Evolutionary conservation across 2,888 invertebrate genomes (phyloP), one percentile per base, ranked within the genome.

Genomic region (Tolmerus cingulatus): DNA sequence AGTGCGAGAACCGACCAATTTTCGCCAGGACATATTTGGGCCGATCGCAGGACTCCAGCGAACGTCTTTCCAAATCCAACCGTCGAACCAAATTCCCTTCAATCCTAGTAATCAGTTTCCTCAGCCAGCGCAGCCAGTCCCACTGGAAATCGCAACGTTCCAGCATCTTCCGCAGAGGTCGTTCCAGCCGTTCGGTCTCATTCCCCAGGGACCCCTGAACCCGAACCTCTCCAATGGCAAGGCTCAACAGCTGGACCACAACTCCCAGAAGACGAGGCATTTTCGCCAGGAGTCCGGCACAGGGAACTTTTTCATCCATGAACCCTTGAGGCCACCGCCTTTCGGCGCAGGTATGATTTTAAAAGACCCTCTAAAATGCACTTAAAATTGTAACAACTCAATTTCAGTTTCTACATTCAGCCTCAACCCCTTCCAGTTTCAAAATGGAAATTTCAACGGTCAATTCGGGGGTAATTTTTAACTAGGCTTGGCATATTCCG

Each of bases 401-500:
- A 66, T 66, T 66, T 92, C 97, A 90, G 96, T 97, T 9, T 92
- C 97, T 87, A 96, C 97, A 92, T 96, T 96, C 90, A 96, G 96
- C 79, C 93, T 95, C n/a, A 91, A 90, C 89, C 90, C 92, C 89
- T 92, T 91, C 89, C 90, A 94, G 89, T 90, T 90, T 90, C 91
- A 92, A 90, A 91, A 91, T 89, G 90, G 90, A 89, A 91, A 90
- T 89, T 91, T 89, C 90, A 90, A 89, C 74, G 89, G 91, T 88
- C 88, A 87, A 66, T 88, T 88, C 66, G 77, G 87, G 5, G 78
- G 66, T 5, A 43, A 16, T n/a, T 86, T 86, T 43, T 86, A 40
- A 87, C 16, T 51, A 30, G n/a, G 1, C 40, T 43, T 37, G 79
- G 74, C 40, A 37, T 74, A 19, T 34, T 46, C 14, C 16, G 12